Conservation (phyloP, 2,113 vertebrate species). For the Sapajus apella region DNA sequence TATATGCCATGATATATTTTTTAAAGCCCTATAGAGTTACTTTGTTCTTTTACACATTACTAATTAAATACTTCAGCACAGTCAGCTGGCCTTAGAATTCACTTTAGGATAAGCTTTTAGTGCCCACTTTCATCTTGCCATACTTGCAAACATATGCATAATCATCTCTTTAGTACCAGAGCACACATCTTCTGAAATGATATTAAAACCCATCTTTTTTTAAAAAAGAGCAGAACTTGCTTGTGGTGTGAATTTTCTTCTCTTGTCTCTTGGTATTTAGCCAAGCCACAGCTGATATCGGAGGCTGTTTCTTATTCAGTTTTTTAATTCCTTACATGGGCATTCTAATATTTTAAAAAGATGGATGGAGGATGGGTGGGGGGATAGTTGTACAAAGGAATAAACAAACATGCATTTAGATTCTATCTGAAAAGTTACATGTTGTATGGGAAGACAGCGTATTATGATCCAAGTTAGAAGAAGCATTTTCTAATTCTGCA, state of each 20-base stretch:
- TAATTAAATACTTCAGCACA: not conserved
- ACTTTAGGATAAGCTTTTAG: not conserved
- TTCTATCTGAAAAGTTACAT: not conserved
- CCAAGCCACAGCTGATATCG: not conserved
- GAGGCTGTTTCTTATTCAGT: not conserved
- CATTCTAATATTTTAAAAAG: not conserved
- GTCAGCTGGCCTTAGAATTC: not conserved
- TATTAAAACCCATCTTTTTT: not conserved
- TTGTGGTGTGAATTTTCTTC: not conserved
- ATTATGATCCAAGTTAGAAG: not conserved
- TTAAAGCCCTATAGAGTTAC: not conserved
- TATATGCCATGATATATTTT: not conserved
- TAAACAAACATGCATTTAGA: not conserved
- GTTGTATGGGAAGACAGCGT: not conserved
- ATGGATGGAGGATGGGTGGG: not conserved
- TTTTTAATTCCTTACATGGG: not conserved
- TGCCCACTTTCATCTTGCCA: not conserved
- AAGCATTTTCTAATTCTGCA: not conserved
- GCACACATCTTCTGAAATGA: constrained; percentile 16
- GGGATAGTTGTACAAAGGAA: not conserved
- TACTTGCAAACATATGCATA: not conserved
- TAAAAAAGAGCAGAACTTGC: not conserved
- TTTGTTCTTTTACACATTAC: not conserved
- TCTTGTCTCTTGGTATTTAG: not conserved
- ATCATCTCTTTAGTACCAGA: not conserved